A percentile compares a stretch with the other conserved stretches of the same genome.
Evolutionary conservation across 2,797 vertebrate genomes (phyloP).

Genomic region (Sandelia bainsii): DNA sequence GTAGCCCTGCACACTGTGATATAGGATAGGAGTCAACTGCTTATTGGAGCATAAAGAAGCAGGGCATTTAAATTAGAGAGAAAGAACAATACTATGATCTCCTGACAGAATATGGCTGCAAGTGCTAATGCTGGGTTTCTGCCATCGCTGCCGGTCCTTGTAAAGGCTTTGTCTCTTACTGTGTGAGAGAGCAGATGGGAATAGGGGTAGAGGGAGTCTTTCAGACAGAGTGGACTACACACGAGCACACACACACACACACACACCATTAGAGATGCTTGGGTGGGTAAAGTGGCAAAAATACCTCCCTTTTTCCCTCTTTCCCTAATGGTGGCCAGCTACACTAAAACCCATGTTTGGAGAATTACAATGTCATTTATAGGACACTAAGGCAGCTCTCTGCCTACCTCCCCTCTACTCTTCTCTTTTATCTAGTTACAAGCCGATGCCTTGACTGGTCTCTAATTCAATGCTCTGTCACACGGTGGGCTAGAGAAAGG

Average conservation of each 20-base stretch:
- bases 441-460: slow-evolving; percentile 77
- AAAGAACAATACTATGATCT: slow-evolving; percentile 40
- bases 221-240: slow-evolving; percentile 70
- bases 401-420: slow-evolving; percentile 67
- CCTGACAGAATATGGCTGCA: slow-evolving; percentile 47
- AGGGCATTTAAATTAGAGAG: slow-evolving; percentile 34
- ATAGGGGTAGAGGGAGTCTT: slow-evolving; percentile 70
- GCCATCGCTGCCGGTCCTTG: slow-evolving; percentile 49
- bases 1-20: slow-evolving; percentile 30
- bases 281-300: slow-evolving; percentile 81
- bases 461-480: slow-evolving; percentile 74
- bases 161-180: slow-evolving; percentile 66
- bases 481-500: slow-evolving; percentile 58
- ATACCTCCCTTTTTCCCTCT: slow-evolving; percentile 76
- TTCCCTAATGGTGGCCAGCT: slow-evolving; percentile 79
- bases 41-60: slow-evolving; percentile 52
- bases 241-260: slow-evolving; percentile 50
- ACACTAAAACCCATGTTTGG: slow-evolving; percentile 83
- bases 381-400: slow-evolving; percentile 79
- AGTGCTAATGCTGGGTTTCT: slow-evolving; percentile 52
- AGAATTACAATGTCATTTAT: slow-evolving; percentile 89
- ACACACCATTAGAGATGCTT: slow-evolving; percentile 79
- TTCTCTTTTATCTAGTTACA: slow-evolving; percentile 83
- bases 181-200: slow-evolving; percentile 64
- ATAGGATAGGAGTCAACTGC: slow-evolving; percentile 28